Conservation (phyloP, 37 sponge, comb jelly and placozoan genomes). For the Theonella swinhoei region DNA sequence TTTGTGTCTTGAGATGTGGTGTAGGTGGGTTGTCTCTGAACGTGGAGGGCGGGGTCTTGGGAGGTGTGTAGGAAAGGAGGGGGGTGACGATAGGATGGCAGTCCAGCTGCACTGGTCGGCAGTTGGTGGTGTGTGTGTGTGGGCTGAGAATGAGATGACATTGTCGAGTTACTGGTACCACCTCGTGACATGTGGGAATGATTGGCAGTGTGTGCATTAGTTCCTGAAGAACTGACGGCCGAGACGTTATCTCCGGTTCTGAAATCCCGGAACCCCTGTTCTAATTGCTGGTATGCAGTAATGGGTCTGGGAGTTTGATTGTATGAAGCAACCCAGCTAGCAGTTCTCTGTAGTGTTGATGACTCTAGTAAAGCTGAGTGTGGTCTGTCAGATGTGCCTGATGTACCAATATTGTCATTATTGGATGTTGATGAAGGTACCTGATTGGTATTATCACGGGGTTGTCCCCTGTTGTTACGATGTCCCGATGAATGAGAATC, state of each 20-base stretch:
- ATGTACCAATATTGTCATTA: no score
- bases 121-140: not conserved
- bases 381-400: no score
- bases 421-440: not conserved
- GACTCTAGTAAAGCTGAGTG: not conserved
- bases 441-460: not conserved
- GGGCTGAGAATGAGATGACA: not conserved
- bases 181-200: not conserved
- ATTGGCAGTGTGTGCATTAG: not conserved
- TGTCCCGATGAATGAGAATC: not conserved
- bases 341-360: not conserved
- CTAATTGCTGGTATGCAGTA: not conserved
- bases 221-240: not conserved
- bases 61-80: slow-evolving; percentile 28
- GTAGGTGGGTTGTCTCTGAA: not conserved
- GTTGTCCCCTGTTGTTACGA: not conserved
- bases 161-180: not conserved
- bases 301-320: slow-evolving; percentile 40
- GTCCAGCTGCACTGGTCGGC: not conserved
- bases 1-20: not conserved
- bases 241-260: not conserved
- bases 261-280: not conserved
- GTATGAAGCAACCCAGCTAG: slow-evolving; percentile 46
- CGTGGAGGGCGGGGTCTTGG: not conserved
- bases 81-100: slow-evolving; percentile 27